phyloP scores from a whole-genome alignment of 2,888 invertebrate genomes.

The Ornithoptera alexandrae region DNA sequence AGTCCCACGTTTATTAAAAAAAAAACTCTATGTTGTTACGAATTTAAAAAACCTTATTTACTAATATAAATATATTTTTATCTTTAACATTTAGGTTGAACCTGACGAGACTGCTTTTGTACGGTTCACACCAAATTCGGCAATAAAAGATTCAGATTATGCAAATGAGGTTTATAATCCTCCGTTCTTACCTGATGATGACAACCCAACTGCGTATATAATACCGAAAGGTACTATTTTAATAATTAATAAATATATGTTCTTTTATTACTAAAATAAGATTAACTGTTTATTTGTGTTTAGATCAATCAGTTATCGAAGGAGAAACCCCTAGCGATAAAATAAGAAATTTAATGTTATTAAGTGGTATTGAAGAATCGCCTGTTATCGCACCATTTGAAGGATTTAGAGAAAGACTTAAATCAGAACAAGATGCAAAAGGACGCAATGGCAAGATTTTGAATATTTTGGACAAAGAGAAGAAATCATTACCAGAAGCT shows the following conservation, averaged over 20 bases:
- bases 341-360: constrained; percentile 61
- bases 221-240: constrained; percentile 52
- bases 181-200: constrained; percentile 78
- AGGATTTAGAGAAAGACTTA: constrained; percentile 70
- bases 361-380: constrained; percentile 57
- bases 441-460: constrained; percentile 39
- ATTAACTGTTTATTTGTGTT: constrained; percentile 30
- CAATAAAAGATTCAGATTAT: constrained; percentile 82
- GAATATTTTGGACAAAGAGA: constrained; percentile 55
- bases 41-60: background rate
- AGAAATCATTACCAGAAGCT: constrained; percentile 57
- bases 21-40: background rate
- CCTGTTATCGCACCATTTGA: constrained; percentile 66
- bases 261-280: background rate
- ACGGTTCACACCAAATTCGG: constrained; percentile 86
- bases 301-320: constrained; percentile 39
- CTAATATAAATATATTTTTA: too few species aligned
- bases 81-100: constrained; percentile 65
- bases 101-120: constrained; percentile 88
- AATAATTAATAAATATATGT: background rate
- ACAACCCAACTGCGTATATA: constrained; percentile 57
- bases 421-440: constrained; percentile 54
- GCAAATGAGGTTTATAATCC: constrained; percentile 92
- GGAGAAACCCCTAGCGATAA: constrained; percentile 64
- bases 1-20: constrained; percentile 32